phyloP scores from a whole-genome alignment of 2,888 invertebrate genomes.

The Globia sparganii region DNA sequence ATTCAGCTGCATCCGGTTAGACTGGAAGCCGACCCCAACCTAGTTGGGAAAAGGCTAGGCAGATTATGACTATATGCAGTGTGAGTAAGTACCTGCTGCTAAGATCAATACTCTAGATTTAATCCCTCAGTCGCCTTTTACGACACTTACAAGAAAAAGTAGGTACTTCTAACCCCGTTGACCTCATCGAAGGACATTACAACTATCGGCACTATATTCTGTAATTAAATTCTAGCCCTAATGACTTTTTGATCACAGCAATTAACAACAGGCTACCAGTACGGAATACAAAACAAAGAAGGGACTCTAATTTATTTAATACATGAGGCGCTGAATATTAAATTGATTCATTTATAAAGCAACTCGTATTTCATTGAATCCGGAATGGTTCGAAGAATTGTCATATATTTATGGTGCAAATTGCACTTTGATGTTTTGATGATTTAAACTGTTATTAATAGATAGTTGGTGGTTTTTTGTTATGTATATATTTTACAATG shows the following conservation, averaged over 20 bases:
- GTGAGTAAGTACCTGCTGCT: neutral
- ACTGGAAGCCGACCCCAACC: too few species aligned
- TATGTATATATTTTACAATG: neutral
- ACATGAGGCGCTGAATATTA: conserved; percentile 44
- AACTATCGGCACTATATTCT: conserved; percentile 22
- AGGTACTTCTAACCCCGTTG: neutral
- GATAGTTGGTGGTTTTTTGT: neutral
- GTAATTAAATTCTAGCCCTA: conserved; percentile 37
- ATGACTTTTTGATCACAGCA: conserved; percentile 56
- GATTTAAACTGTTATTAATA: neutral
- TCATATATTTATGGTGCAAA: conserved; percentile 4
- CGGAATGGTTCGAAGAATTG: neutral
- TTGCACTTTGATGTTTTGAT: conserved; percentile 9
- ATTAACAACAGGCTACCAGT: conserved; percentile 49
- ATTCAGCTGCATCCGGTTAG: too few species aligned
- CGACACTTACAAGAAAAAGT: neutral
- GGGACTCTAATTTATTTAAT: conserved; percentile 54
- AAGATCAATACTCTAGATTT: neutral
- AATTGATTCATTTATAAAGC: conserved; percentile 42
- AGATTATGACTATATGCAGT: too few species aligned
- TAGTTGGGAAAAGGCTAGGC: too few species aligned
- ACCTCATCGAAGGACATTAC: conserved; percentile 17
- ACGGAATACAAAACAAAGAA: conserved; percentile 48
- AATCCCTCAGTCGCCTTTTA: neutral
- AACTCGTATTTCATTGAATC: conserved; percentile 15